phyloP scores from a whole-genome alignment of 1,140 invertebrate species.

The Procambarus clarkii region DNA sequence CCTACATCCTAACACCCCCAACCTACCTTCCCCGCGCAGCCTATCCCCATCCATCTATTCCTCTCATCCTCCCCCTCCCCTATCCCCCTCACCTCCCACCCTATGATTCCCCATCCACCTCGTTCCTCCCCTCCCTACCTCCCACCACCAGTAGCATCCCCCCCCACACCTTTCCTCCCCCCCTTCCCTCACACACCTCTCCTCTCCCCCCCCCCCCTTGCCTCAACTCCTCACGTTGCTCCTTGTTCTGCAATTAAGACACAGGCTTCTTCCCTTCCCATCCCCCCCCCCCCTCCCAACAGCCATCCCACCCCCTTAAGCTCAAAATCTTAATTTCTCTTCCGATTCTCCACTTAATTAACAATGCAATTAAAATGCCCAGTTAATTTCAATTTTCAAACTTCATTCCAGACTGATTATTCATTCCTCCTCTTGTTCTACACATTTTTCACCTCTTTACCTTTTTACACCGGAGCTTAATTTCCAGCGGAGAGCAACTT shows the following conservation, averaged over 20 bases:
- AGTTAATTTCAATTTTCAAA: conserved; percentile 71
- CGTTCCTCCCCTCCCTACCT: no score
- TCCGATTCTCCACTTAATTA: conserved; percentile 68
- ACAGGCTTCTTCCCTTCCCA: neutral
- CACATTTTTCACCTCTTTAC: conserved; percentile 69
- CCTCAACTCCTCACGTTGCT: no score
- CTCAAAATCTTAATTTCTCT: conserved; percentile 70
- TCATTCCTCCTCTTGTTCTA: conserved; percentile 71
- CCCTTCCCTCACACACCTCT: no score
- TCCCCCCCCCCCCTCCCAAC: neutral
- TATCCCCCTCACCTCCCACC: no score
- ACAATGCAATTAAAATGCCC: conserved; percentile 71
- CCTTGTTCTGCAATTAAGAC: conserved; percentile 64
- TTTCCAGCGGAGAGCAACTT: conserved; percentile 70
- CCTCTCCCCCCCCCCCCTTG: no score
- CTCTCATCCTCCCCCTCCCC: no score
- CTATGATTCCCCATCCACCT: no score
- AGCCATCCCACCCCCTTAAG: conserved; percentile 18
- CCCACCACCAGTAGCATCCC: no score
- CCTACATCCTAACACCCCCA: no score
- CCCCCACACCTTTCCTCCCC: no score
- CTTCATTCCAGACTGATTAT: conserved; percentile 71
- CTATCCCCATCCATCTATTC: no score
- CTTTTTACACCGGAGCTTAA: conserved; percentile 64
- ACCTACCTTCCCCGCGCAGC: no score